Evolutionary conservation across 2,113 vertebrate species (phyloP).

Genomic region (Oceanites oceanicus): DNA sequence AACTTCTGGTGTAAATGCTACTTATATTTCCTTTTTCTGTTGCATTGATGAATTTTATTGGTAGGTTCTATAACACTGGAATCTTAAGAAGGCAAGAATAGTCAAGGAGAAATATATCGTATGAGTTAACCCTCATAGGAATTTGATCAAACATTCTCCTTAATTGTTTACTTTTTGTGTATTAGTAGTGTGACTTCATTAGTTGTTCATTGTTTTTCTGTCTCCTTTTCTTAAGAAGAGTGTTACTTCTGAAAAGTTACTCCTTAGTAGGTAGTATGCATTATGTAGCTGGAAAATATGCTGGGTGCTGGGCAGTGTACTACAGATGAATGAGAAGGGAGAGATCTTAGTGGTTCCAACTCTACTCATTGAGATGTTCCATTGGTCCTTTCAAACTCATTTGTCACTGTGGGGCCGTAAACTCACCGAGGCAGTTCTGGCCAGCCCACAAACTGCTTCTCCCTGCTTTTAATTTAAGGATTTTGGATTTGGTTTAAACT

Average conservation of each 20-base stretch:
- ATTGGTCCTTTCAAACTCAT: not conserved
- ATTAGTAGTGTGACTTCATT: not conserved
- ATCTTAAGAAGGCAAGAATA: not conserved
- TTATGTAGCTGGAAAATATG: not conserved
- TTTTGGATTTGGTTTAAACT: not conserved
- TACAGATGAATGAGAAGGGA: not conserved
- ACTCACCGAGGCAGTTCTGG: not conserved
- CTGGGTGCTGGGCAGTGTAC: not conserved
- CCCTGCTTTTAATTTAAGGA: not conserved
- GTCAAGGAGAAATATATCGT: not conserved
- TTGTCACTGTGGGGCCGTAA: not conserved
- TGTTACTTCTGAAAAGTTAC: not conserved
- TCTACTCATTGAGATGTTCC: not conserved
- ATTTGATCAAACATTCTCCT: not conserved
- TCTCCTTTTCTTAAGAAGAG: not conserved
- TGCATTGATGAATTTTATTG: constrained; percentile 45
- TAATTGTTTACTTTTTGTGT: not conserved
- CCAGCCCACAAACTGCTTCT: not conserved
- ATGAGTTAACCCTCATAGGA: not conserved
- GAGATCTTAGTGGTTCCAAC: not conserved
- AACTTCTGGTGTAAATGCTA: constrained; percentile 8
- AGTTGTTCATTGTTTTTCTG: not conserved
- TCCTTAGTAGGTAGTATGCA: not conserved
- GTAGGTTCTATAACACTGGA: not conserved
- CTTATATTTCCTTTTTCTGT: not conserved